phyloP scores from a whole-genome alignment of 1,140 invertebrate genomes.

The Drosophila parabipectinata region DNA sequence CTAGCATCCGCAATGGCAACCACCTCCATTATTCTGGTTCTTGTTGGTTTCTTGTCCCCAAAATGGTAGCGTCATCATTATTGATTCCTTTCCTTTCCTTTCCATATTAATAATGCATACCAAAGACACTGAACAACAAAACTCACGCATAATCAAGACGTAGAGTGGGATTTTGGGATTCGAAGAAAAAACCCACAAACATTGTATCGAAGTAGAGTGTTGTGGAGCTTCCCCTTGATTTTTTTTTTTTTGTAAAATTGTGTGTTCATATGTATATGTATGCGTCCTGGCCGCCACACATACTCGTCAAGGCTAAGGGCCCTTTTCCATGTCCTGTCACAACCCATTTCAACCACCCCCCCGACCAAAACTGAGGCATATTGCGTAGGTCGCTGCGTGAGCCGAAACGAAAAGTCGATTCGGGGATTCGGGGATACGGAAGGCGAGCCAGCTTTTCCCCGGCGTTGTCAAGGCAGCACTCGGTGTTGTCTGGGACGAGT shows the following conservation, averaged over 20 bases:
- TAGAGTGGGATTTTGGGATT: conserved; percentile 2
- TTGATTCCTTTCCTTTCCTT: conserved; percentile 39
- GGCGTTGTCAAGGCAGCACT: conserved; percentile 62
- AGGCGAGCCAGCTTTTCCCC: conserved; percentile 13
- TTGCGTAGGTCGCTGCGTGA: conserved; percentile 79
- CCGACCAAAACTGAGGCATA: conserved; percentile 71
- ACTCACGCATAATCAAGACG: conserved; percentile 53
- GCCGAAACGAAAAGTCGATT: conserved; percentile 23
- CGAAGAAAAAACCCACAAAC: conserved; percentile 2
- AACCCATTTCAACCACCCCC: conserved; percentile 22
- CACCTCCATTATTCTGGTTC: not conserved
- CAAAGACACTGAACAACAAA: conserved; percentile 55
- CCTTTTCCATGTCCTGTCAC: not conserved
- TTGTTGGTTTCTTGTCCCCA: conserved; percentile 2
- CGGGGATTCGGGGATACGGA: not conserved
- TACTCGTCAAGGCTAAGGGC: conserved; percentile 48
- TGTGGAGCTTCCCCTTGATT: conserved; percentile 20
- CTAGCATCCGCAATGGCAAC: too few species aligned
- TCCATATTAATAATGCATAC: conserved; percentile 59
- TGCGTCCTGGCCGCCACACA: conserved; percentile 40
- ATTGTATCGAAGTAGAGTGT: conserved; percentile 57
- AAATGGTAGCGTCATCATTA: conserved; percentile 45
- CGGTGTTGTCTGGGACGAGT: conserved; percentile 14
- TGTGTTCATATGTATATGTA: conserved; percentile 10
- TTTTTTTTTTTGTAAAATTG: conserved; percentile 7